phyloP scores from a whole-genome alignment of 2,797 vertebrate species.

The Oreochromis mossambicus region DNA sequence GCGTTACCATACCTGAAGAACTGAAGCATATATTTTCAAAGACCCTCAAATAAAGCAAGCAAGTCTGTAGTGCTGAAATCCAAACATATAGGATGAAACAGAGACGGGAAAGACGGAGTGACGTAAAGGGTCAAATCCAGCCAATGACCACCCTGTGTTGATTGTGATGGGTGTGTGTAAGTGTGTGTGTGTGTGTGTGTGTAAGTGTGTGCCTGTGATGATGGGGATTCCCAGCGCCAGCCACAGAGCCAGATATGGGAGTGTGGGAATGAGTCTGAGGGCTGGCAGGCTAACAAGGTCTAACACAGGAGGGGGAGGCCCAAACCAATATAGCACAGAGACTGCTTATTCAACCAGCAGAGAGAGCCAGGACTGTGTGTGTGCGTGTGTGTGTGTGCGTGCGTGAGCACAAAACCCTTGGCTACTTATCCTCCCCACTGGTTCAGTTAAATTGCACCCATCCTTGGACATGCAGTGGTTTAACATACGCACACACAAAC shows the following conservation, averaged over 20 bases:
- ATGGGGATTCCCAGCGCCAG: conserved; percentile 66
- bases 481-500: conserved; percentile 2
- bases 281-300: conserved; percentile 70
- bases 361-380: conserved; percentile 41
- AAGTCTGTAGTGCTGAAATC: neutral
- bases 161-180: conserved; percentile 10
- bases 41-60: neutral
- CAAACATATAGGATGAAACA: neutral
- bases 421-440: conserved; percentile 45
- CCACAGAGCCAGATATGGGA: conserved; percentile 64
- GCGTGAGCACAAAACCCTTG: conserved; percentile 22
- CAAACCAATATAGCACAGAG: conserved; percentile 69
- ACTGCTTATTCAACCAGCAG: conserved; percentile 59
- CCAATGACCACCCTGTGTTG: conserved; percentile 25
- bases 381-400: neutral
- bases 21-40: neutral
- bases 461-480: conserved; percentile 42
- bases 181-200: neutral
- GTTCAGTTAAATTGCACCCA: conserved; percentile 56
- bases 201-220: conserved; percentile 19
- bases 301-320: conserved; percentile 61
- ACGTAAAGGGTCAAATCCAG: conserved; percentile 26
- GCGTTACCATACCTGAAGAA: neutral
- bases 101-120: neutral
- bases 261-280: conserved; percentile 70